Base-by-base conservation (phyloP, 2,888 invertebrate genomes). In the Anticlea derivata region DNA sequence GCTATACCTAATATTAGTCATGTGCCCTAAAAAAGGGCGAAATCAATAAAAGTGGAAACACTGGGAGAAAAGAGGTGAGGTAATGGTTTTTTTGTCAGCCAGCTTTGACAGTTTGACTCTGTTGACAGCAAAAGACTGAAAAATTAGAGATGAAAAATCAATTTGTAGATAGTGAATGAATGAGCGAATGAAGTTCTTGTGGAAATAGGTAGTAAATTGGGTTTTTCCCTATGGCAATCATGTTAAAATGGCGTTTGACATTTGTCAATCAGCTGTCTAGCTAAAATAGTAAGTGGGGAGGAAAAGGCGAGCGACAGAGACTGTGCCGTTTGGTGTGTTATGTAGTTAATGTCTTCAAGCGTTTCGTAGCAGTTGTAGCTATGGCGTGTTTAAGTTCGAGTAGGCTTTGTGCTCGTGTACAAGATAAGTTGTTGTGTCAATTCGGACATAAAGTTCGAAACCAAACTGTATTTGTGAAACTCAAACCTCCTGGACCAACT, bases 311-410 rank as follows among this genome's bases (percentile, higher is more conserved):
- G 76, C 41, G 41, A 31, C 13, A 22, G 31, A 73, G 79, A 69
- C 78, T 78, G 75, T 82, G 78, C 73, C 80, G 72, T 71, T 41
- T 50, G 23, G 73, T 78, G 67, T 75, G 80, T 79, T 81, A 86
- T 81, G 89, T 86, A 90, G 90, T 90, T 83, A 83, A 88, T 86
- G 86, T 91, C 80, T 81, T 85, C 84, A 81, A 90, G 87, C 88
- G 86, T 85, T 87, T 92, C 93, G 94, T 92, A 93, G 92, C 93
- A 93, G 94, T 94, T 92, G 93, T 93, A 92, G 93, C 94, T 92
- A 95, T 95, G 95, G 95, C 95, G 93, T 94, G 94, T 93, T 92
- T 94, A 93, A 94, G 94, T 92, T 94, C 95, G 92, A 94, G 94
- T 93, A 93, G 95, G 93, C 93, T 95, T 89, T 95, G 95, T 94